phyloP scores from a whole-genome alignment of 1,140 invertebrate species.

The Scaptomyza pallida region DNA sequence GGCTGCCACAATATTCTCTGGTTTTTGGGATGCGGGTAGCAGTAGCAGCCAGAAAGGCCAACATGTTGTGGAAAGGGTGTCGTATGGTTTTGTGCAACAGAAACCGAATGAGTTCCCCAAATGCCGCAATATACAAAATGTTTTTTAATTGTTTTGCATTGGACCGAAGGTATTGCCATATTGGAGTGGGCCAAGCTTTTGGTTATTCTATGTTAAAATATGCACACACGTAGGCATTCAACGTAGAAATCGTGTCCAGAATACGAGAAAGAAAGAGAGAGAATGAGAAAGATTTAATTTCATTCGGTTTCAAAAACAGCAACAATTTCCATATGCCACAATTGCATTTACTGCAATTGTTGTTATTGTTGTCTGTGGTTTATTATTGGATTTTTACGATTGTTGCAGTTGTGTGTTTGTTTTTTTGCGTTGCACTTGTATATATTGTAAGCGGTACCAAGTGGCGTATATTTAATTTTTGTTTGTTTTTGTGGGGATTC shows the following conservation, averaged over 20 bases:
- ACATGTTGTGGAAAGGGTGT: neutral
- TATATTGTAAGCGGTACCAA: conserved; percentile 6
- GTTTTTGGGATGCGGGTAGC: conserved; percentile 3
- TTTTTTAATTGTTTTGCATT: conserved; percentile 69
- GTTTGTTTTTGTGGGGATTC: neutral
- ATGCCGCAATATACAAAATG: conserved; percentile 64
- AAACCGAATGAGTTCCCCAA: conserved; percentile 49
- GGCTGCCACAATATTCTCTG: conserved; percentile 24
- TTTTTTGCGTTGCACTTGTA: neutral
- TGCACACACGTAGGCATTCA: conserved; percentile 19
- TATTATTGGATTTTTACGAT: conserved; percentile 24
- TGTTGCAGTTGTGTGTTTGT: conserved; percentile 1
- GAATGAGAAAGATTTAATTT: conserved; percentile 66
- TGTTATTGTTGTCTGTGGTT: conserved; percentile 33
- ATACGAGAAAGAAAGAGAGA: conserved; percentile 17
- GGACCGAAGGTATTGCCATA: conserved; percentile 16
- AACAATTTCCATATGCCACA: conserved; percentile 75
- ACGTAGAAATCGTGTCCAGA: conserved; percentile 5
- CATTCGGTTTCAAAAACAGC: conserved; percentile 73
- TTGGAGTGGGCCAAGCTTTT: neutral
- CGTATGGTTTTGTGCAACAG: conserved; percentile 31
- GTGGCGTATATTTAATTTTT: conserved; percentile 47
- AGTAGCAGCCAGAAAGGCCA: neutral
- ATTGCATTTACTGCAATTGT: conserved; percentile 40
- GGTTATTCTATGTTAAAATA: conserved; percentile 36